phyloP scores from a whole-genome alignment of 2,113 vertebrate genomes.

The Psittacus erithacus region DNA sequence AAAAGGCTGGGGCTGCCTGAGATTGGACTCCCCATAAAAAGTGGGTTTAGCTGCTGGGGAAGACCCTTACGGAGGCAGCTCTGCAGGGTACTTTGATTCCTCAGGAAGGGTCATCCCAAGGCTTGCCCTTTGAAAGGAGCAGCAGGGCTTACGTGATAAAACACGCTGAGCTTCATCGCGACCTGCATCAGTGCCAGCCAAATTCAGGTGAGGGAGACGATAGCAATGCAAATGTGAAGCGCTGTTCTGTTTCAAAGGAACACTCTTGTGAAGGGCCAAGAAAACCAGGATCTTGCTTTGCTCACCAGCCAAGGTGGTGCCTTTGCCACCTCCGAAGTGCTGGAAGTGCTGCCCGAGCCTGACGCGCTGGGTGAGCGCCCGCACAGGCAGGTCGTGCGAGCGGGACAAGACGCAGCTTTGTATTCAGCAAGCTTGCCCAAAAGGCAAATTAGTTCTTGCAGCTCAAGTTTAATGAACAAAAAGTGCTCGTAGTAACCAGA shows the following conservation, averaged over 20 bases:
- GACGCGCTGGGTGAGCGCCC: background rate
- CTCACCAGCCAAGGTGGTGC: background rate
- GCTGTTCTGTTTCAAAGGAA: background rate
- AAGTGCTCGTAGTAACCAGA: constrained; percentile 57
- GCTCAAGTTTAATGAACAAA: constrained; percentile 64
- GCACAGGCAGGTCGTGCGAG: background rate
- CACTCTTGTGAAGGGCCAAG: fast-evolving
- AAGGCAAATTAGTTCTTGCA: constrained; percentile 65
- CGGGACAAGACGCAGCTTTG: background rate
- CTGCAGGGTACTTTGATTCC: background rate
- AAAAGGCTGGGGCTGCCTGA: background rate
- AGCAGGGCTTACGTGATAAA: background rate
- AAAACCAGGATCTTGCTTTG: background rate
- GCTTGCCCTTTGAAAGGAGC: background rate
- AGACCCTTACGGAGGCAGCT: background rate
- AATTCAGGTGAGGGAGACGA: background rate
- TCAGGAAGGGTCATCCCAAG: background rate
- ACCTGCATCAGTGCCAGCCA: background rate
- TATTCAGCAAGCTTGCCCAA: constrained; percentile 3
- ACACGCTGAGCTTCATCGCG: fast-evolving
- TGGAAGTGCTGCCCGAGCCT: background rate
- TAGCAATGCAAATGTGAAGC: background rate
- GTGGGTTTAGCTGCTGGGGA: background rate
- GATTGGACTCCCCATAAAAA: background rate
- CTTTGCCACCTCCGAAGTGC: background rate